A percentile compares a stretch with the other conserved stretches of the same genome.
Conservation (phyloP, 2,888 invertebrate species). For the Ophion ventricosus region DNA sequence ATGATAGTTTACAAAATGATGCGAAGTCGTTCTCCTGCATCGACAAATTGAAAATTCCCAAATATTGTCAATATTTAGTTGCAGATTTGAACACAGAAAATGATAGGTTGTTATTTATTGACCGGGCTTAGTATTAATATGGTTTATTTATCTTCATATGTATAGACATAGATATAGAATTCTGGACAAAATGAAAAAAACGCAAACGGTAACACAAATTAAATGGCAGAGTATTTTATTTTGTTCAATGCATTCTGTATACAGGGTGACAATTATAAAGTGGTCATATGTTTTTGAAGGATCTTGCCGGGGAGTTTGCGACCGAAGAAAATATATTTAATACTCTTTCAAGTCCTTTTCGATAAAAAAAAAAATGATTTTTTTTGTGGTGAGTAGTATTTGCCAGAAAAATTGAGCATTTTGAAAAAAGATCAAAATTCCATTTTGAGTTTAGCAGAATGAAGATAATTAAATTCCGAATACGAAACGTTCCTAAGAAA, state of each 20-base stretch:
- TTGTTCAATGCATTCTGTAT: neutral
- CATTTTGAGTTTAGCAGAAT: neutral
- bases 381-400: neutral
- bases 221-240: neutral
- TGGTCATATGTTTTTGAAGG: no score
- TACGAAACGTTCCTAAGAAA: neutral
- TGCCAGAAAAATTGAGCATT: neutral
- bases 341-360: no score
- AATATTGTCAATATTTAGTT: neutral
- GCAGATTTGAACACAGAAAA: neutral
- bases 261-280: neutral
- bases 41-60: conserved; percentile 12
- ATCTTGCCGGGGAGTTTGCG: no score
- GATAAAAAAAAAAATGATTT: no score
- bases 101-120: neutral
- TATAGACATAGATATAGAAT: neutral
- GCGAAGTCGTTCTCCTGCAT: conserved; percentile 28
- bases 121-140: neutral
- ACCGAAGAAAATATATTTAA: no score
- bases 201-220: neutral
- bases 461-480: neutral
- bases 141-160: neutral
- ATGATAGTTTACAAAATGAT: conserved; percentile 1
- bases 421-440: neutral
- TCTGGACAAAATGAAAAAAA: neutral